Conservation (phyloP, 2,888 invertebrate species). For the Priapulus caudatus region DNA sequence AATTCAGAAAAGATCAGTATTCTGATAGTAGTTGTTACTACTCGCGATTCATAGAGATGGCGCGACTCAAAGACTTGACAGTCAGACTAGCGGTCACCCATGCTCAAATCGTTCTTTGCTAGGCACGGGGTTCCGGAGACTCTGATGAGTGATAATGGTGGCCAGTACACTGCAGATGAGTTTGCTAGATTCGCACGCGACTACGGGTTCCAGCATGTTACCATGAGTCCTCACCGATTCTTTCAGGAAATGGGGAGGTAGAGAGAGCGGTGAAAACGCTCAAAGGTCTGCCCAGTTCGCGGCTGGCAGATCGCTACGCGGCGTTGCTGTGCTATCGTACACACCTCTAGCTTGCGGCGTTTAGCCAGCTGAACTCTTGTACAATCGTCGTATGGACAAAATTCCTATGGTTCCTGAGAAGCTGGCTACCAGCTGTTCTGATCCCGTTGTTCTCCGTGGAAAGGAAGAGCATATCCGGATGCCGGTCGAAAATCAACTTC, state of each 20-base stretch:
- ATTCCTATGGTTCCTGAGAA: too few species aligned
- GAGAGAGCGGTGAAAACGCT: constrained; percentile 11
- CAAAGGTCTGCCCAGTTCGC: constrained; percentile 8
- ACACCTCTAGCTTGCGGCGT: not conserved
- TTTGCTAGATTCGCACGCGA: constrained; percentile 12
- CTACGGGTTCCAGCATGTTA: constrained; percentile 11
- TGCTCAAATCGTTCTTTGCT: not conserved
- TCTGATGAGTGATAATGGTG: not conserved
- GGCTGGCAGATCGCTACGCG: constrained; percentile 2
- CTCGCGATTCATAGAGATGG: constrained; percentile 17
- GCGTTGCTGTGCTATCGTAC: constrained; percentile 8
- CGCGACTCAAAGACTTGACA: too few species aligned
- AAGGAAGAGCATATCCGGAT: too few species aligned
- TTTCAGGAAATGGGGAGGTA: constrained; percentile 9
- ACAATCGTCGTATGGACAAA: too few species aligned
- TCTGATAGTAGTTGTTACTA: constrained; percentile 19
- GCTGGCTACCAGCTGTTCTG: too few species aligned
- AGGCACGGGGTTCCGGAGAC: not conserved
- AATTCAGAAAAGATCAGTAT: constrained; percentile 15
- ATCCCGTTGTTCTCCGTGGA: not conserved
- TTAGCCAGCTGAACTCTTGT: too few species aligned
- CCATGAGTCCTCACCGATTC: constrained; percentile 10
- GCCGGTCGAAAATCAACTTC: too few species aligned
- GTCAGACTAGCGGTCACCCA: constrained; percentile 5
- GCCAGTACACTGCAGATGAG: too few species aligned